phyloP scores from a whole-genome alignment of 2,888 invertebrate species.

The Chironomus riparius region DNA sequence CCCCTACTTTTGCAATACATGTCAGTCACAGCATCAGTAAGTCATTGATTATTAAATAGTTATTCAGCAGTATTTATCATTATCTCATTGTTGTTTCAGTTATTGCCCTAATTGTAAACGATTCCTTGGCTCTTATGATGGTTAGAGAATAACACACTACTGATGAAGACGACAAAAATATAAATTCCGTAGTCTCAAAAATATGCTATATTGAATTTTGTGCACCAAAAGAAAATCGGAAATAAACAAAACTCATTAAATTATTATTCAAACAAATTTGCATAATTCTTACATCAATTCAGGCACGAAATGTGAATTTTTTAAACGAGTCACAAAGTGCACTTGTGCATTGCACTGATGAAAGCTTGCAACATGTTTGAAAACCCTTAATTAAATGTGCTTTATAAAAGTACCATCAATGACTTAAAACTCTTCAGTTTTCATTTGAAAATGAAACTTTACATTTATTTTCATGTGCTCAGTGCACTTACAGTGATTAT shows the following conservation, averaged over 20 bases:
- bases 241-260: no score
- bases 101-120: neutral
- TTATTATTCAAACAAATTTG: no score
- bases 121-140: neutral
- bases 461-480: conserved; percentile 28
- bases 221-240: neutral
- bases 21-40: neutral
- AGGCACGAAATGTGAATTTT: no score
- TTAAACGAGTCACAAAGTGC: neutral
- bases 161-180: no score
- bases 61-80: neutral
- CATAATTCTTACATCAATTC: no score
- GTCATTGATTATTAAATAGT: neutral
- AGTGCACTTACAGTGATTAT: conserved; percentile 26
- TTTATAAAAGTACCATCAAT: conserved; percentile 3
- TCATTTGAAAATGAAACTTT: neutral
- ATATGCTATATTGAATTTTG: neutral
- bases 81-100: neutral
- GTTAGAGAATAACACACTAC: neutral
- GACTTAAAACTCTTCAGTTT: neutral
- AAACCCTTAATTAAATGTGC: neutral
- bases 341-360: neutral
- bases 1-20: neutral
- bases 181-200: neutral
- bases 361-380: neutral